phyloP scores from a whole-genome alignment of 2,888 invertebrate species.

The Notodonta ziczac region DNA sequence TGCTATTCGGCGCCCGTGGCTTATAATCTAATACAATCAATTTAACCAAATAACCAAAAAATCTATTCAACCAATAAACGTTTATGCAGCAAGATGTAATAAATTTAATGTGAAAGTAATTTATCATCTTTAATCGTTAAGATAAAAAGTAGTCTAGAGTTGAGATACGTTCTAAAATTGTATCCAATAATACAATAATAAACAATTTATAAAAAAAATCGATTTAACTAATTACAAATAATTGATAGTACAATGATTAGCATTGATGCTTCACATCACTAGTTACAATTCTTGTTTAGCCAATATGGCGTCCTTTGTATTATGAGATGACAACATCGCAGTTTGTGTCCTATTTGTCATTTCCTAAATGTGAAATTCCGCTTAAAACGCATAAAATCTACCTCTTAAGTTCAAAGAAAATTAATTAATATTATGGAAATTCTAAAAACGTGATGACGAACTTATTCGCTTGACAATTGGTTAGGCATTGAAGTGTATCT shows the following conservation, averaged over 20 bases:
- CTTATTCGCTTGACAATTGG: constrained; percentile 30
- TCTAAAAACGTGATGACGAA: constrained; percentile 48
- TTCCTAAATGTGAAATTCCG: constrained; percentile 57
- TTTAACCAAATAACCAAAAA: too few relatives aligned
- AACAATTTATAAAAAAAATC: too few relatives aligned
- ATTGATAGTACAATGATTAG: constrained; percentile 15
- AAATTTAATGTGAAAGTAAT: too few relatives aligned
- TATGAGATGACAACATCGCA: constrained; percentile 85
- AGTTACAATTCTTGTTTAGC: constrained; percentile 58
- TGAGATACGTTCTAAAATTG: too few relatives aligned
- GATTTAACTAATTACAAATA: constrained; percentile 3
- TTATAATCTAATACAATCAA: too few relatives aligned
- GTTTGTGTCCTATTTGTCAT: constrained; percentile 79
- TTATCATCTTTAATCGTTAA: too few relatives aligned
- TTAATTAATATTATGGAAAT: constrained; percentile 57
- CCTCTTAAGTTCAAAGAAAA: constrained; percentile 73
- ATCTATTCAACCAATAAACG: too few relatives aligned
- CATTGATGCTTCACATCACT: constrained; percentile 27
- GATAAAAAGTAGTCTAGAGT: too few relatives aligned
- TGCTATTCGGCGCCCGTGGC: too few relatives aligned
- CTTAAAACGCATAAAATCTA: constrained; percentile 62
- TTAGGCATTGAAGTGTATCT: constrained; percentile 60
- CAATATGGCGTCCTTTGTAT: constrained; percentile 84
- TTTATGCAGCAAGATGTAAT: too few relatives aligned
- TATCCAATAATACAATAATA: too few relatives aligned